Base-by-base conservation (phyloP, 1,140 invertebrate genomes). In the Helicorthomorpha holstii region DNA sequence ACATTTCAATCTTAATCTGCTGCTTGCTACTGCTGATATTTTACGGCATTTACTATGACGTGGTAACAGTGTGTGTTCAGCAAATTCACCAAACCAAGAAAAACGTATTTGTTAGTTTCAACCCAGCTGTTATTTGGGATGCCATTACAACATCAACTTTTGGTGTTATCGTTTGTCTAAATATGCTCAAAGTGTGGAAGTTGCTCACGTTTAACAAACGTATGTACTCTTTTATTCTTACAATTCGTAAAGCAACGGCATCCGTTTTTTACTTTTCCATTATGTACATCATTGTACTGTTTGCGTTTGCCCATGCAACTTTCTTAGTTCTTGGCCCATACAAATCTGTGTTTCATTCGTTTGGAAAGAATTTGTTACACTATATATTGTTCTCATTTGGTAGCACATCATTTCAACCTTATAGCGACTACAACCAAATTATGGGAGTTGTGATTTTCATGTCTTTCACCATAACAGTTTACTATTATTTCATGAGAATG, bases 231-330 rank as follows among this genome's bases (percentile, higher is more conserved):
- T 46, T 46, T 19, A 19, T 46, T 21, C 21, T 46, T 25, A 46
- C 44, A 21, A 4, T 46, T 7, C 44, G 44, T 25, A 7, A 46
- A 7, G 4, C 19, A 4, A 7, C 21, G 4, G 21, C 21, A 25
- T 19, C 44, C 21, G 27, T 21, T 47, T 24, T 12, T n/a, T 1
- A 16, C 19, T 22, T 43, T 12, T 27, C 14, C 47, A 48, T 14
- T 56, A 42, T 47, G 41, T 59, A 16, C 50, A 44, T 22, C 19
- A 44, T 26, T 14, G 22, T 43, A 45, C 54, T 26, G 7, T 23
- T 22, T 3, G 24, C 14, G 12, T 56, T 56, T 45, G 7, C 43
- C 7, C 10, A 25, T 2, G 4, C 4, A 12, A 19, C 7, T 12
- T 19, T 7, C 21, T 21, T 46, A 25, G 12, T 46, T 7, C 19